Conservation (phyloP, 2,797 vertebrate genomes). For the Hozukius guyotensis region DNA sequence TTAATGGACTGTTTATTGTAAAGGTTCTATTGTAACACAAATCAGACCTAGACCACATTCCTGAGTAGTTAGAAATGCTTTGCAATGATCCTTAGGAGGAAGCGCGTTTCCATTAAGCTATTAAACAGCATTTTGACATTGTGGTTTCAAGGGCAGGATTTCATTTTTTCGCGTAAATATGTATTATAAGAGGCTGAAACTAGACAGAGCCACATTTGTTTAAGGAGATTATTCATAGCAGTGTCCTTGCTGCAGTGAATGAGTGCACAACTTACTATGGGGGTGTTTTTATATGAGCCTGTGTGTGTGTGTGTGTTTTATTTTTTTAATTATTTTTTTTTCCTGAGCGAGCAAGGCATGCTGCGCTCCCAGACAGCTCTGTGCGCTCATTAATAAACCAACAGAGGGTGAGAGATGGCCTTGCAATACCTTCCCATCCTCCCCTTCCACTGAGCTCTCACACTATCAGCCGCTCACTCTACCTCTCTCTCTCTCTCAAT, state of each 20-base stretch:
- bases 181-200: constrained; percentile 27
- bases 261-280: constrained; percentile 32
- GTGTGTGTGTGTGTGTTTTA: background rate
- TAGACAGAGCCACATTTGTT: constrained; percentile 49
- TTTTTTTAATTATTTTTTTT: constrained; percentile 21
- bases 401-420: constrained; percentile 76
- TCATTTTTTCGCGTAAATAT: constrained; percentile 43
- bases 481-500: background rate
- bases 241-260: constrained; percentile 65
- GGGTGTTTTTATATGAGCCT: constrained; percentile 31
- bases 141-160: constrained; percentile 52
- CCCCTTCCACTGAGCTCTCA: constrained; percentile 44
- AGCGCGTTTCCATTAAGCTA: constrained; percentile 37
- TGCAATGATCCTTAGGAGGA: background rate
- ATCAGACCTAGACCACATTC: background rate
- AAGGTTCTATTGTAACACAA: background rate
- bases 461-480: constrained; percentile 48
- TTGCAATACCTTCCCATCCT: constrained; percentile 76
- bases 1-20: constrained; percentile 10
- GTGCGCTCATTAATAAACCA: constrained; percentile 82
- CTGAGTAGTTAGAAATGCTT: background rate
- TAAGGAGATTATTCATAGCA: constrained; percentile 53
- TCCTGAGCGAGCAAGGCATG: constrained; percentile 62
- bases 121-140: constrained; percentile 52
- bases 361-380: constrained; percentile 76